Evolutionary conservation across 2,888 invertebrate species (phyloP).

Genomic region (Ashinkailepas kermadecensis): DNA sequence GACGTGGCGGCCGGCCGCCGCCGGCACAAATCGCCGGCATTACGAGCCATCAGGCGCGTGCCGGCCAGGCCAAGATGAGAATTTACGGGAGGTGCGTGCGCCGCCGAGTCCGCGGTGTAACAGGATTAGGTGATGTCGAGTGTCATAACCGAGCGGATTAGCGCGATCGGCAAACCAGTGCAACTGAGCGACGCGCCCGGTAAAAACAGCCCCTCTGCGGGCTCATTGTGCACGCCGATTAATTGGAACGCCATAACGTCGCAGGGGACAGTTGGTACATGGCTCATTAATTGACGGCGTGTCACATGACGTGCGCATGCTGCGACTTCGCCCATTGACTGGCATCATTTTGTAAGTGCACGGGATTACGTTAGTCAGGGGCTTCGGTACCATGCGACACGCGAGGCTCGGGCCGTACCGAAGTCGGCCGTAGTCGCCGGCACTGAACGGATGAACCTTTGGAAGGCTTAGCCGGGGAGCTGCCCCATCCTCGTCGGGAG

Average conservation of each 20-base stretch:
- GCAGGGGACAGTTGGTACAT: background rate
- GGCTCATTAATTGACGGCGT: background rate
- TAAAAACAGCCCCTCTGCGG: background rate
- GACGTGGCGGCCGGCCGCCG: background rate
- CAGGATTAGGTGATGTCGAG: background rate
- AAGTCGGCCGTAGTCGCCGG: no score
- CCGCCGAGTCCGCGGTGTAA: background rate
- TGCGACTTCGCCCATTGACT: no score
- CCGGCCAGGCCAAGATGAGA: background rate
- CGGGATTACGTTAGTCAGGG: no score
- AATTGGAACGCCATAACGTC: background rate
- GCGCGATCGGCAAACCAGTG: background rate
- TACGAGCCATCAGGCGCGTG: background rate
- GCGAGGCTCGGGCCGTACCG: no score
- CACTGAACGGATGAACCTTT: no score
- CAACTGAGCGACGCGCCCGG: background rate
- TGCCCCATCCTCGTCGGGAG: no score
- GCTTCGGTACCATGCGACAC: no score
- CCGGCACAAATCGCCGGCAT: background rate
- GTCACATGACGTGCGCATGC: no score
- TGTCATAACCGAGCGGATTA: constrained; percentile 7
- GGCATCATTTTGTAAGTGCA: no score
- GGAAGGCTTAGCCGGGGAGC: no score
- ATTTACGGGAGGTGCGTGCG: background rate
- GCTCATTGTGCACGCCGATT: background rate